Conservation (phyloP, 2,113 vertebrate species). For the Tupaia chinensis region DNA sequence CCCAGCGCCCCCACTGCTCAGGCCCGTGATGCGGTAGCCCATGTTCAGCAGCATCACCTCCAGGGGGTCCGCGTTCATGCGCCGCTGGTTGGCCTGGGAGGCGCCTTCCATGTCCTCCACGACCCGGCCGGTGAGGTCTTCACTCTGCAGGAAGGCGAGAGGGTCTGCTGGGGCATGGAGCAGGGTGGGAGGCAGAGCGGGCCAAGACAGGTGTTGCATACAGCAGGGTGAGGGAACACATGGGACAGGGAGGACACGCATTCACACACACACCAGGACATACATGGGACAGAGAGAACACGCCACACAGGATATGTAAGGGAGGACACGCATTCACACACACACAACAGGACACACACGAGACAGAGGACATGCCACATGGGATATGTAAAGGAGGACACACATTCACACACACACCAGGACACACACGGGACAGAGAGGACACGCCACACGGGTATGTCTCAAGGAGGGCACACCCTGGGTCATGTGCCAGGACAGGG, state of each 20-base stretch:
- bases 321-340: neutral
- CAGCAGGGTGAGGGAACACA: too few relatives aligned
- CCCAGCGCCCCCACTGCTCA: conserved; percentile 93
- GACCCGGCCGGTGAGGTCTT: conserved; percentile 94
- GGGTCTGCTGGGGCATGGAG: too few relatives aligned
- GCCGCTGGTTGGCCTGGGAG: conserved; percentile 97
- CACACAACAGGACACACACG: neutral
- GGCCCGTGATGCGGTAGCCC: conserved; percentile 98
- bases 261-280: too few relatives aligned
- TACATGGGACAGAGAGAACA: too few relatives aligned
- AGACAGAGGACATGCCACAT: neutral
- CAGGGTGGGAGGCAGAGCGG: neutral
- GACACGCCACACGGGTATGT: too few relatives aligned
- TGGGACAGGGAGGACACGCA: too few relatives aligned
- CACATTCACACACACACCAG: too few relatives aligned
- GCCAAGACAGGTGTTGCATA: too few relatives aligned
- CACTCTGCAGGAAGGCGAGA: conserved; percentile 87
- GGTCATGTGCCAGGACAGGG: too few relatives aligned
- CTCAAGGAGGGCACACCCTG: too few relatives aligned
- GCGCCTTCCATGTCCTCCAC: conserved; percentile 99
- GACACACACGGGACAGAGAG: too few relatives aligned
- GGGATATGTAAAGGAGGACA: too few relatives aligned
- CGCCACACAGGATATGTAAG: neutral
- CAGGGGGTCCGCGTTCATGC: conserved; percentile 98
- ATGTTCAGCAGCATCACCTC: conserved; percentile 99